Evolutionary conservation across 2,888 invertebrate species (phyloP).

Genomic region (Elegia similella): DNA sequence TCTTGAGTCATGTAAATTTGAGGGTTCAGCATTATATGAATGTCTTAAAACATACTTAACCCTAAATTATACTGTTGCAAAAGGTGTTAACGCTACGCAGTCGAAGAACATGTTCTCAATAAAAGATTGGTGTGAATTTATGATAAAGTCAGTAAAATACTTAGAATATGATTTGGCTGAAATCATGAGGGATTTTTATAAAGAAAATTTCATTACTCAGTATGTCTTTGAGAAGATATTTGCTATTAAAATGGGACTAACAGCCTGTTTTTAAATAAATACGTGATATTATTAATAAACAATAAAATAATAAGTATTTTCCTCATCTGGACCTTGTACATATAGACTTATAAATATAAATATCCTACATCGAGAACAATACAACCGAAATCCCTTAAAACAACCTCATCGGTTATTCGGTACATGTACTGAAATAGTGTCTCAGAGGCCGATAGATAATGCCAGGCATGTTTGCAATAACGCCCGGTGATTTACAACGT

Average conservation of each 20-base stretch:
- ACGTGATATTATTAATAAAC: too few species aligned
- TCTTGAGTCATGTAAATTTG: neutral
- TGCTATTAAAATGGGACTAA: neutral
- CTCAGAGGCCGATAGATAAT: too few species aligned
- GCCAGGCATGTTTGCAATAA: too few species aligned
- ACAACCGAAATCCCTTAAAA: too few species aligned
- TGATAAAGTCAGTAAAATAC: neutral
- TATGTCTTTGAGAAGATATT: neutral
- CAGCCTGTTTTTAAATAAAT: too few species aligned
- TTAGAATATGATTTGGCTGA: neutral
- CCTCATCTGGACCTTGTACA: too few species aligned
- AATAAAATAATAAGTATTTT: too few species aligned
- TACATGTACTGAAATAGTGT: too few species aligned
- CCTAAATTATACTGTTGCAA: neutral
- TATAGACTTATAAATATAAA: too few species aligned
- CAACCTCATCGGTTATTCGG: too few species aligned
- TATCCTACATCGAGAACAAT: too few species aligned
- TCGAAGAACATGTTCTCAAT: neutral
- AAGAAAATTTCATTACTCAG: neutral
- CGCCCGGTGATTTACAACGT: too few species aligned
- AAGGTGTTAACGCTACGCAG: neutral
- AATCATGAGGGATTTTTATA: neutral
- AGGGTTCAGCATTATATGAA: neutral
- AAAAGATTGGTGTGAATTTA: neutral
- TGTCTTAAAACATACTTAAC: neutral